These are phyloP conservation scores for Burhinus bistriatus DNA, from an alignment of 2,113 vertebrate species.

Conservation along the genomic window DNA sequence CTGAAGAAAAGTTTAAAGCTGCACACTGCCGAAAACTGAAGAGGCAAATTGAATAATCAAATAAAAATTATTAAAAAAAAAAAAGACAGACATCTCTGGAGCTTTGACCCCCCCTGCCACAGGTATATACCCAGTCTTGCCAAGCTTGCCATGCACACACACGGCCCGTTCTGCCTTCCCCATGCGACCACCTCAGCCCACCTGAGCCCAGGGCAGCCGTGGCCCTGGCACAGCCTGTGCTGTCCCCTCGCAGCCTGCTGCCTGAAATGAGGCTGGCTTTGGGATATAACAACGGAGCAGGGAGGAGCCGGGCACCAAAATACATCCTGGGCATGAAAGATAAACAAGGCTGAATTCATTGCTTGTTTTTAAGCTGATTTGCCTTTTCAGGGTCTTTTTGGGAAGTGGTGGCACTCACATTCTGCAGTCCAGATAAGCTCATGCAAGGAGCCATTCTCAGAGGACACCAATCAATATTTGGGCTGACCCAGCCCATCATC, in stretches of 20 bases:
- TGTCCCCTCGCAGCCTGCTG: not conserved
- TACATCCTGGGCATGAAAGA: too few relatives aligned
- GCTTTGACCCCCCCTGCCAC: not conserved
- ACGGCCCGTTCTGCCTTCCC: not conserved
- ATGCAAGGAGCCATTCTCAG: not conserved
- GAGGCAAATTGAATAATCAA: rapidly evolving
- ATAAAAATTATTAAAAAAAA: not conserved
- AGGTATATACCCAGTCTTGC: not conserved
- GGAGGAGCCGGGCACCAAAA: too few relatives aligned
- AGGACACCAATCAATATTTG: not conserved
- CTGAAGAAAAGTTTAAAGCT: not conserved
- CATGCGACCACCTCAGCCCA: not conserved
- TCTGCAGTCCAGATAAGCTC: not conserved
- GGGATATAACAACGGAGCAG: too few relatives aligned
- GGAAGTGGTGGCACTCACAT: not conserved
- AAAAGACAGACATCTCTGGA: too few relatives aligned
- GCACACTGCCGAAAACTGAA: not conserved
- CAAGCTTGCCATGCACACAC: not conserved
- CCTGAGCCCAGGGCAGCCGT: not conserved
- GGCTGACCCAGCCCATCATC: not conserved
- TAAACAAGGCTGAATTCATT: too few relatives aligned
- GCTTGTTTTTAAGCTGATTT: not conserved
- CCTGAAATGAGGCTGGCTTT: too few relatives aligned
- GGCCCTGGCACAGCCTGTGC: not conserved
- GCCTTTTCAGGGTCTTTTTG: not conserved